Percentiles rank a stretch among this genome's conserved stretches.
Conservation (phyloP, 2,797 vertebrate genomes). For the Micrastur ruficollis region DNA sequence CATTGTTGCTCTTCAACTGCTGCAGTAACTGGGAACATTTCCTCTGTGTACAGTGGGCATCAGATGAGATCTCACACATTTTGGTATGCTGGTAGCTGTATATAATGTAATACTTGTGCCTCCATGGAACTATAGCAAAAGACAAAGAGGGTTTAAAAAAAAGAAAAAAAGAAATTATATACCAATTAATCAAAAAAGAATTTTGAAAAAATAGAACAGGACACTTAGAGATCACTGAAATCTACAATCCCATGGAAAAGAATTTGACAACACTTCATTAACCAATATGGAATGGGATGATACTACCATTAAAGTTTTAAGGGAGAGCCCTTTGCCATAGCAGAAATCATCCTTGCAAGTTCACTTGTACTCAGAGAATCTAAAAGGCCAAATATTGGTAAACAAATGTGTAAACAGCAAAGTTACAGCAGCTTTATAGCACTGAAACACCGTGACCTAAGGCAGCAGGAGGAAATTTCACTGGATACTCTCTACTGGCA, state of each 20-base stretch:
- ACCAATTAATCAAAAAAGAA: neutral
- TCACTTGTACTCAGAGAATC: neutral
- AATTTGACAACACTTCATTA: neutral
- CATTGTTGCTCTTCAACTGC: neutral
- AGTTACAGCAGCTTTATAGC: neutral
- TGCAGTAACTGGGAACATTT: neutral
- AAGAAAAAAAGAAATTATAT: neutral
- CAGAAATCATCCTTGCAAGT: neutral
- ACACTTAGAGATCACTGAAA: neutral
- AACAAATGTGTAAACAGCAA: neutral
- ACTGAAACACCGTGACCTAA: neutral
- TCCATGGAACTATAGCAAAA: neutral
- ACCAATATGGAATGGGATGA: neutral
- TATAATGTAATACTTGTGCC: accelerated
- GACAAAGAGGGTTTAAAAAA: neutral
- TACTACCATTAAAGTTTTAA: neutral
- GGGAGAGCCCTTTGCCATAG: accelerated
- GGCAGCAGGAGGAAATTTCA: neutral
- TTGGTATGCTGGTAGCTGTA: neutral
- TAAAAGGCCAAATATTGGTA: neutral
- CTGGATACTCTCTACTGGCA: neutral
- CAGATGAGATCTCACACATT: neutral
- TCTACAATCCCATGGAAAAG: neutral
- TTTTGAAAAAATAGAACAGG: too few species aligned
- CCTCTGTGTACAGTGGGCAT: accelerated